Evolutionary conservation across 23 tunicate genomes (phyloP).

Genomic region (Ciona savignyi): DNA sequence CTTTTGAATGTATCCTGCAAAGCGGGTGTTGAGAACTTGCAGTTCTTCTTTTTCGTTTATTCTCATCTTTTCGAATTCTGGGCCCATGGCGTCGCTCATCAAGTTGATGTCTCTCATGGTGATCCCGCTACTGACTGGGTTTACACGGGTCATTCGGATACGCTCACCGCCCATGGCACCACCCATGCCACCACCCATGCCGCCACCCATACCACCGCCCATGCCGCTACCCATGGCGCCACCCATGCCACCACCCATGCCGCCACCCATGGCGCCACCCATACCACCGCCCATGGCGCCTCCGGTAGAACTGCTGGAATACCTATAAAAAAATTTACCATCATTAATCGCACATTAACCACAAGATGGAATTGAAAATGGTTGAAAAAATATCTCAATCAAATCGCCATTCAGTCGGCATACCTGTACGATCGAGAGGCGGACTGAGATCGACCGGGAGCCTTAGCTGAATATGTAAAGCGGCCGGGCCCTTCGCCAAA

Average conservation of each 20-base stretch:
- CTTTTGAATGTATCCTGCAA: constrained; percentile 90
- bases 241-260: no score
- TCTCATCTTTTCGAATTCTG: constrained; percentile 76
- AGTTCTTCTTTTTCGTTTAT: constrained; percentile 96
- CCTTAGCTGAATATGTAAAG: constrained; percentile 31
- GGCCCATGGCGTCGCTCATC: constrained; percentile 76
- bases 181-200: constrained; percentile 6
- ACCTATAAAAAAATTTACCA: no score
- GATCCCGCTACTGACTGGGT: constrained; percentile 49
- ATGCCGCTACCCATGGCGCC: background rate
- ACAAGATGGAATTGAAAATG: background rate
- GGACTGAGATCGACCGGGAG: constrained; percentile 12
- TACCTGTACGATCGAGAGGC: constrained; percentile 6
- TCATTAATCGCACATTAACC: no score
- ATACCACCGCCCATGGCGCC: constrained; percentile 17
- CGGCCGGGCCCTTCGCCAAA: constrained; percentile 69
- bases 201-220: background rate
- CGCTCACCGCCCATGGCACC: constrained; percentile 18
- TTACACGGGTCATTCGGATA: constrained; percentile 23
- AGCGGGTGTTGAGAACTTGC: constrained; percentile 71
- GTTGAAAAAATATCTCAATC: background rate
- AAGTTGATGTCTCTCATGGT: constrained; percentile 76
- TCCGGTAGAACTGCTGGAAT: constrained; percentile 13
- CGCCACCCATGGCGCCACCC: background rate
- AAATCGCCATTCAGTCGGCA: background rate